Percentiles rank a stretch among this genome's conserved stretches.
Evolutionary conservation across 2,113 vertebrate genomes (phyloP).

Genomic region (Indri indri): DNA sequence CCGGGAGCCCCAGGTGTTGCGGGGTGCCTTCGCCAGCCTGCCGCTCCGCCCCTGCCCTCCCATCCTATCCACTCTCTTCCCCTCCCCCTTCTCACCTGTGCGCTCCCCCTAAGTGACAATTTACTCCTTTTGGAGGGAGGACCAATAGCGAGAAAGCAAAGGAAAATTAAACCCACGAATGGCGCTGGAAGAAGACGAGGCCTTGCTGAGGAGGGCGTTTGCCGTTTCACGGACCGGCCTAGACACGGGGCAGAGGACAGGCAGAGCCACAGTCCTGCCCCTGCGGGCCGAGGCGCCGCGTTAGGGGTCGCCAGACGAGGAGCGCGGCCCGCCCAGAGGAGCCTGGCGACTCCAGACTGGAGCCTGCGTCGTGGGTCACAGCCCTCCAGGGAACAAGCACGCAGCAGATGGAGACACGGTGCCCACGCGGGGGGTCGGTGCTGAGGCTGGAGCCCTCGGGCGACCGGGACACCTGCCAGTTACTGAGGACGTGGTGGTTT

Average conservation of each 20-base stretch:
- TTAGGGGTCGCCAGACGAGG: neutral
- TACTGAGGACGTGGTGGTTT: neutral
- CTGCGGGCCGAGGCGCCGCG: accelerated
- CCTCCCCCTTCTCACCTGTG: neutral
- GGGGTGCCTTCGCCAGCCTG: no score
- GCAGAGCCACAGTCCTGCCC: neutral
- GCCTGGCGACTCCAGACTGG: accelerated
- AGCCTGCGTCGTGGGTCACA: neutral
- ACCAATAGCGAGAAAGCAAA: neutral
- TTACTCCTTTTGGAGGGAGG: neutral
- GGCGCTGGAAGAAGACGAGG: neutral
- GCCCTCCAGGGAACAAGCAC: accelerated
- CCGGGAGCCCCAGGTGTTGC: no score
- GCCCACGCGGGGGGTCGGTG: no score
- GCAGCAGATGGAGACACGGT: no score
- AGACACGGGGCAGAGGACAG: neutral
- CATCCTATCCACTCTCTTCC: no score
- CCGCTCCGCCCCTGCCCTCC: no score
- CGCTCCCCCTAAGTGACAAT: neutral
- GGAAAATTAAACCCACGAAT: neutral
- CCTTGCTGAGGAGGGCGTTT: neutral
- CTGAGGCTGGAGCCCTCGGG: no score
- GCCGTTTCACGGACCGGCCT: neutral
- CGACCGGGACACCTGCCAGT: neutral
- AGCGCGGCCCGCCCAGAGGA: neutral